Evolutionary conservation across 2,113 vertebrate species (phyloP).

Genomic region (Nyctereutes procyonoides): DNA sequence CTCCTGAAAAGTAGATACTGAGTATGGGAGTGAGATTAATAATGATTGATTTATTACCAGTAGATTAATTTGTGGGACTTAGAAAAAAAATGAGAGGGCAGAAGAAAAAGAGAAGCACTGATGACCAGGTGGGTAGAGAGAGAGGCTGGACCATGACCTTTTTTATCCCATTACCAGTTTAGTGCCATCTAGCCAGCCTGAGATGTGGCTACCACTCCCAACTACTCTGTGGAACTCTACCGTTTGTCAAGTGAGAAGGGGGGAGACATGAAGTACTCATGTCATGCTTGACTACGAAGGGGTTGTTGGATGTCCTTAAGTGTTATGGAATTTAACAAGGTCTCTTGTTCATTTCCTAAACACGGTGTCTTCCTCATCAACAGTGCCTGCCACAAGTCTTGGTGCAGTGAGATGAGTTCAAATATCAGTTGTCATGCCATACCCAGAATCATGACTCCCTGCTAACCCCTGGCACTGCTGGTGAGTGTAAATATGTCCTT

Average conservation of each 20-base stretch:
- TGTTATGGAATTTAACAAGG: background rate
- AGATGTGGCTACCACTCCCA: background rate
- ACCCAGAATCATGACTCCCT: background rate
- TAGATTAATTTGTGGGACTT: background rate
- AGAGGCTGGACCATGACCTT: background rate
- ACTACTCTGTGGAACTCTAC: background rate
- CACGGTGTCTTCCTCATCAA: background rate
- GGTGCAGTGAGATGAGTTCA: background rate
- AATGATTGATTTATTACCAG: background rate
- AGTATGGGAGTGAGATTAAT: background rate
- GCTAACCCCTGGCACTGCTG: background rate
- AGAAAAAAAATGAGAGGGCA: background rate
- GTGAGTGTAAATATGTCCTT: background rate
- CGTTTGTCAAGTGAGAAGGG: background rate
- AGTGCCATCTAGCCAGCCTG: background rate
- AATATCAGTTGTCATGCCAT: background rate
- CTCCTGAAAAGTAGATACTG: background rate
- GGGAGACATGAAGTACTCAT: background rate
- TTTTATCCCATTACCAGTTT: background rate
- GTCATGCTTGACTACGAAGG: background rate
- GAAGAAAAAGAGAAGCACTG: background rate
- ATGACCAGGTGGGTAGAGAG: background rate
- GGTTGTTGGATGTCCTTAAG: background rate
- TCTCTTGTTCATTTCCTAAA: background rate
- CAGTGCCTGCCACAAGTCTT: background rate